Evolutionary conservation across 1,140 invertebrate genomes (phyloP), one percentile per base, ranked within the genome.

Genomic region (Nymphalis io): DNA sequence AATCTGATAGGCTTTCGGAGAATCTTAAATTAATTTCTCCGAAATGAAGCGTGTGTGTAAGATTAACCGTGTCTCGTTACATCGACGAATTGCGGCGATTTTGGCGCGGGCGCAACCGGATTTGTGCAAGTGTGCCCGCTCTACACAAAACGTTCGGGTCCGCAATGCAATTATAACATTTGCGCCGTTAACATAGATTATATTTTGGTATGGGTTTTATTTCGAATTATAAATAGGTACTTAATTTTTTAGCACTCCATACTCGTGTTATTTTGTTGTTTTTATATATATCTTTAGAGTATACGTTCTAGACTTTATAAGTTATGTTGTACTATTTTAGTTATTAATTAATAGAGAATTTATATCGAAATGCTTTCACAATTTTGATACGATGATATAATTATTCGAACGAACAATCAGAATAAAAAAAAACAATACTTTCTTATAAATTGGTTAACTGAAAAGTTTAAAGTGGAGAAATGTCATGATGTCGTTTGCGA

Each of bases 21-120:
- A 84, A 88, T 81, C 58, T 80, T 76, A 76, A 85, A 84, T 84
- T 85, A 85, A 82, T 85, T 88, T 88, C 84, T 79, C 76, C 78
- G 84, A 87, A 88, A 51, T 18, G 18, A 74, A 75, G 74, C 64
- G 70, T 76, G 72, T 67, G 51, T 11, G 46, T 51, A 20, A 27
- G 51, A 27, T 13, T 55, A 3, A 16, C 15, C 46, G 46, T 20
- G 21, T 55, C 21, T 55, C 23, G 51, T 55, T 55, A 55, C 51
- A 27, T 27, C 15, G 1, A 20, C 18, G 48, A 11, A 27, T 48
- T 20, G 51, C 23, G 51, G 18, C 11, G 16, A 4, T 23, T 20
- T 8, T 1, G n/a, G 18, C 48, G 18, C 16, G 48, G 11, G 48
- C 16, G 48, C 48, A 21, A 18, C n/a, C 20, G 16, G 48, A 20